Conservation (phyloP, 2,888 invertebrate species). For the Crepidodera aurea region DNA sequence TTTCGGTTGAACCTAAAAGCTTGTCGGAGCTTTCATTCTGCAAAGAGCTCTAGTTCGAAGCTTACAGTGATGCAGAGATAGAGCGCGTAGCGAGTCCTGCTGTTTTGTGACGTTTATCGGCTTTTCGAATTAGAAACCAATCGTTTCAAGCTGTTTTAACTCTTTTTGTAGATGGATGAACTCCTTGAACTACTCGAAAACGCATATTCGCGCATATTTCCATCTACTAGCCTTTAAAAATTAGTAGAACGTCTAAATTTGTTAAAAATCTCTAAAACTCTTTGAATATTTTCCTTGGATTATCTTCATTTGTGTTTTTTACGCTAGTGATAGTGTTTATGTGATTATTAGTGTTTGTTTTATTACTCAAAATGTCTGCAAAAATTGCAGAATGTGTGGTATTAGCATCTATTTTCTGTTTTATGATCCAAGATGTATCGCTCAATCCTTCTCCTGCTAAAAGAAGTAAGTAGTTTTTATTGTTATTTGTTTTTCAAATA, state of each 20-base stretch:
- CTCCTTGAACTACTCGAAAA: not conserved
- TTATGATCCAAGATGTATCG: constrained; percentile 35
- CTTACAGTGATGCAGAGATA: constrained; percentile 25
- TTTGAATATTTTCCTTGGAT: not conserved
- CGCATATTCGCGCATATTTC: not conserved
- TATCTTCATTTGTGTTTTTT: not conserved
- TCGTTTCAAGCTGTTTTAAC: not conserved
- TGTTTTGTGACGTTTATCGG: constrained; percentile 19
- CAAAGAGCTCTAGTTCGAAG: constrained; percentile 37
- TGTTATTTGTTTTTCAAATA: too few relatives aligned
- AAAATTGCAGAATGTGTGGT: constrained; percentile 27
- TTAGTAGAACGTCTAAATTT: not conserved
- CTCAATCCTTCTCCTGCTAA: constrained; percentile 44
- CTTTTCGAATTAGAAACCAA: constrained; percentile 12
- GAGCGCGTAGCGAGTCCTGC: constrained; percentile 23
- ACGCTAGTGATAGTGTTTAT: not conserved
- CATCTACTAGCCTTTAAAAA: not conserved
- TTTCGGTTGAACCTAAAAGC: constrained; percentile 32
- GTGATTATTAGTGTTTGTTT: constrained; percentile 7
- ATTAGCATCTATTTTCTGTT: constrained; percentile 31
- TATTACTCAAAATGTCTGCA: constrained; percentile 32
- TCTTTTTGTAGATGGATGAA: constrained; percentile 5
- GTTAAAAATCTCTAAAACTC: not conserved
- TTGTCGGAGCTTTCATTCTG: constrained; percentile 37
- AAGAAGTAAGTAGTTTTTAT: constrained; percentile 41